Conservation (phyloP, 2,113 vertebrate genomes). For the Rissa tridactyla region DNA sequence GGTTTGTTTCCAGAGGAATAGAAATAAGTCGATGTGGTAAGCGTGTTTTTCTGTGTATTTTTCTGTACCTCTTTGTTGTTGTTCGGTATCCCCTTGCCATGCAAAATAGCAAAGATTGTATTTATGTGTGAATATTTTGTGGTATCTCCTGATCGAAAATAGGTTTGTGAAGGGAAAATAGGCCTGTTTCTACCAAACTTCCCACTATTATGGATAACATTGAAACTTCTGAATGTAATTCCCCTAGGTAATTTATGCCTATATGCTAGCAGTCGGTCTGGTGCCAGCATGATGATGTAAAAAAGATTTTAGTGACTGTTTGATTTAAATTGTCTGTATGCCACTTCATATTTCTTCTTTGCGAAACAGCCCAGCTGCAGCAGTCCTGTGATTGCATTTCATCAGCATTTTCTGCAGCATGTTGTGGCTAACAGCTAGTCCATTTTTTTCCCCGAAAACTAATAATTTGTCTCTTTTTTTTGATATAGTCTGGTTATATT, state of each 20-base stretch:
- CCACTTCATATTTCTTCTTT: neutral
- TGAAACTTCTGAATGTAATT: neutral
- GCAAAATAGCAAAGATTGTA: neutral
- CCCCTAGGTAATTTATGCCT: neutral
- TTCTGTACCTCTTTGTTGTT: neutral
- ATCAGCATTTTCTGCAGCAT: neutral
- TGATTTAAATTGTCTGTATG: neutral
- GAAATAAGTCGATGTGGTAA: neutral
- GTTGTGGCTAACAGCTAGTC: neutral
- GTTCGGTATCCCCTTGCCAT: neutral
- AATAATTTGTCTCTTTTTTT: neutral
- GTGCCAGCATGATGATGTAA: neutral
- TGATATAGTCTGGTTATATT: neutral
- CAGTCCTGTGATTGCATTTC: neutral
- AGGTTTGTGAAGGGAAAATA: neutral
- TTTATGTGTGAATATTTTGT: neutral
- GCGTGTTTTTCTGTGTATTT: neutral
- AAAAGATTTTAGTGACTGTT: neutral
- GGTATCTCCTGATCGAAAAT: neutral
- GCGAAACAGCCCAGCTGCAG: neutral
- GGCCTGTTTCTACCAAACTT: neutral
- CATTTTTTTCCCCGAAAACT: neutral
- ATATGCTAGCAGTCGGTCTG: neutral
- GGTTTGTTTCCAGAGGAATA: neutral
- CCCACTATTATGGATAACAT: neutral